These are phyloP conservation scores for Dynastes grantii DNA, from an alignment of 2,888 invertebrate species.

Conservation along the genomic window DNA sequence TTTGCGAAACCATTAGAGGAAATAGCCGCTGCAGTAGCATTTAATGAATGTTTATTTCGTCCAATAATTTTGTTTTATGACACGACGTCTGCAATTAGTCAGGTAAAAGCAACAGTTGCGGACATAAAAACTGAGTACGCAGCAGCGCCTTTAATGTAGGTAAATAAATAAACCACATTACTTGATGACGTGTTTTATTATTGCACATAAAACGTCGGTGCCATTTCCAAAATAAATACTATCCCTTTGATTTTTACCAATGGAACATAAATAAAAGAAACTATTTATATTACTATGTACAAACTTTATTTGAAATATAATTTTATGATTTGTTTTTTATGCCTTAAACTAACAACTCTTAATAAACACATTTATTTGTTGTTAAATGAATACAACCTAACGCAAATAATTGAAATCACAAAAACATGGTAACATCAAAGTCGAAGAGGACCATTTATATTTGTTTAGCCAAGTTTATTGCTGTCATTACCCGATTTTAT, in stretches of 20 bases:
- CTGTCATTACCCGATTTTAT: conserved; percentile 66
- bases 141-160: conserved; percentile 49
- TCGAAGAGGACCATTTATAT: conserved; percentile 60
- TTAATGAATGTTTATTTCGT: background rate
- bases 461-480: conserved; percentile 66
- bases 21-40: background rate
- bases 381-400: conserved; percentile 58
- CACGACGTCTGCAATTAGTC: conserved; percentile 41
- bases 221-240: conserved; percentile 52
- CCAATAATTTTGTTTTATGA: conserved; percentile 17
- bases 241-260: conserved; percentile 49
- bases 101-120: conserved; percentile 33
- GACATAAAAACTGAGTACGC: conserved; percentile 47
- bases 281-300: conserved; percentile 50
- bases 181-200: conserved; percentile 51
- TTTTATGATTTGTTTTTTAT: conserved; percentile 56
- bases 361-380: conserved; percentile 52
- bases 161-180: conserved; percentile 50
- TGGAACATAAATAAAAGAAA: conserved; percentile 42
- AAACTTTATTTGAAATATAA: conserved; percentile 54
- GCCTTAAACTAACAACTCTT: conserved; percentile 53
- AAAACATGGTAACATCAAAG: conserved; percentile 64
- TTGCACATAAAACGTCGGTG: conserved; percentile 50
- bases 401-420: conserved; percentile 65
- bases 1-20: too few species aligned